Base-by-base conservation (phyloP, 2,797 vertebrate genomes). In the Thaleichthys pacificus region DNA sequence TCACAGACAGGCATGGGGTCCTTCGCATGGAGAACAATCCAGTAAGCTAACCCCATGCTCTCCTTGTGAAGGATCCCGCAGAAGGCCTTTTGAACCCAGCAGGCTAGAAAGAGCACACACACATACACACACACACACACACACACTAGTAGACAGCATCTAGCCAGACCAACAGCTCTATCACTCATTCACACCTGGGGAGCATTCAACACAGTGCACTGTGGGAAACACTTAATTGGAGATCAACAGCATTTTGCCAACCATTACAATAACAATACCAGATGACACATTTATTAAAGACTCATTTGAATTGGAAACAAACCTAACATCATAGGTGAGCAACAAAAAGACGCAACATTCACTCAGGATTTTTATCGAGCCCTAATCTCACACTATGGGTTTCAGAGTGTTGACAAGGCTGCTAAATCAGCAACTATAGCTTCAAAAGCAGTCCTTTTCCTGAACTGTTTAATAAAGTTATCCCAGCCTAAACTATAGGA, bases 21-120 rank as follows among this genome's bases (percentile, higher is more conserved):
- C 71, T 74, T 70, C 72, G 81, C 35, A 61, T 70, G 72, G 82
- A 78, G 84, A 87, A 88, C 86, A 82, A 77, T 86, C 74, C 80
- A 70, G 72, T 79, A 61, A 73, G 74, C 78, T 49, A 56, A 49
- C 70, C 76, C 72, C 76, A 47, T 73, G 77, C 77, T 78, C 73
- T 79, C 74, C 74, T 74, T 32, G 72, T 85, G 87, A 84, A 84
- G 81, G 76, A 80, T 19, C 75, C 72, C 86, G 86, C 88, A 87
- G 88, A 90, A 84, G 81, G 71, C 82, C 67, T 74, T 92, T 93
- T 94, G 89, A 94, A 91, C 90, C 83, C 91, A 64, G 91, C 87
- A 77, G 66, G 91, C 84, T 82, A 89, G 88, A 94, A 92, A 94
- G 91, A 71, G 73, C 70, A 77, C 82, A 38, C 73, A 35, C 69